Evolutionary conservation across 92 coral and sea anemone genomes (phyloP), one percentile per base, ranked within the genome.

Genomic region (Pocillopora meandrina): DNA sequence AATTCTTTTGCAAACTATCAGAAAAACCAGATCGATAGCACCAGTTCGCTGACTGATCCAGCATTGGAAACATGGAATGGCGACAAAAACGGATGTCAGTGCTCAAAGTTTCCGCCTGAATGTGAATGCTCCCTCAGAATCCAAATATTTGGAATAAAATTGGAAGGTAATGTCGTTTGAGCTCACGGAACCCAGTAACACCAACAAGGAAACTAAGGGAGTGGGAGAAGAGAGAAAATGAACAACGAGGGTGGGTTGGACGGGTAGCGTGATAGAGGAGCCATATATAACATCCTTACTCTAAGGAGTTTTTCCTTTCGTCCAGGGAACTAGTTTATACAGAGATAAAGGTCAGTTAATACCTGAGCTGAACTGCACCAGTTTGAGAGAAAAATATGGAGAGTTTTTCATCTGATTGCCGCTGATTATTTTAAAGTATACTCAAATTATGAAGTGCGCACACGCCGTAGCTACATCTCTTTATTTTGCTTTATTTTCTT

Each of bases 81-180:
- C 68, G 70, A 69, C 42, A 33, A 77, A 9, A 76, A 69, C 52
- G 56, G 77, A 9, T 82, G 86, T 62, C 19, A 61, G 5, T 82
- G 86, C 61, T 71, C 12, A 12, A 82, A 73, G 86, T 34, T 49
- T 10, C 86, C 86, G 12, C 86, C 86, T 19, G 79, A 61, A 3
- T 82, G 86, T 61, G 86, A 82, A 52, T 82, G 86, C 61, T 82
- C 79, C 61, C 49, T 60, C 10, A 14, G 47, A 2, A 52, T 14
- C 15, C 60, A 62, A 36, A 47, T 82, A 26, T 42, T 82, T 74
- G n/a, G 49, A 19, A 47, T 42, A 17, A 62, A 61, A 0, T 11
- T 82, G 20, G 74, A 72, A 42, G 86, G 86, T 82, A 73, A 58
- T 34, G 8, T 42, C 52, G 52, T 42, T 42, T 42, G 52, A 36